Percentiles rank a stretch among this genome's conserved stretches.
Evolutionary conservation across 2,888 invertebrate species (phyloP).

Genomic region (Ptilodon capucinus): DNA sequence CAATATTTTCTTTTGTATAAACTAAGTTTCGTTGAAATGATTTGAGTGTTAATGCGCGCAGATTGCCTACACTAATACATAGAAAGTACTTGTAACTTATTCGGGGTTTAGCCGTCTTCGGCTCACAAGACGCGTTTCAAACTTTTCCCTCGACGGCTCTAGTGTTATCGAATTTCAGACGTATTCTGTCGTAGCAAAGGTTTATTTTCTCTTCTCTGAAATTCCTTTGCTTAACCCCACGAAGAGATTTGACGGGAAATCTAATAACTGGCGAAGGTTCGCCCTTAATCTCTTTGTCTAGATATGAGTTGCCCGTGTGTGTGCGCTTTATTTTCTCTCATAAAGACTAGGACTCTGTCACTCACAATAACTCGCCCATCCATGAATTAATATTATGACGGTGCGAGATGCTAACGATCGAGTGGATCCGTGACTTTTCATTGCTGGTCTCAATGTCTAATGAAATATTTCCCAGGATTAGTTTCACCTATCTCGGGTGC

Average conservation of each 20-base stretch:
- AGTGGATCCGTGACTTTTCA: no score
- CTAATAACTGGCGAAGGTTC: constrained; percentile 53
- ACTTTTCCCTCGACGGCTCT: constrained; percentile 27
- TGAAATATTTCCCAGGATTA: constrained; percentile 39
- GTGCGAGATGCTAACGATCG: no score
- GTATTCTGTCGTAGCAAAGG: constrained; percentile 38
- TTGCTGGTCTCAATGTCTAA: constrained; percentile 39
- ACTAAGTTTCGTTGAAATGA: background rate
- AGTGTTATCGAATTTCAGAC: constrained; percentile 34
- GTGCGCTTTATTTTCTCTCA: constrained; percentile 34
- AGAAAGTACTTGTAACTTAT: constrained; percentile 2
- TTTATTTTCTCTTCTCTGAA: constrained; percentile 29
- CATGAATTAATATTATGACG: no score
- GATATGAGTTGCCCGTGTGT: constrained; percentile 27
- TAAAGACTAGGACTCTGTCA: no score
- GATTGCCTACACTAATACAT: background rate
- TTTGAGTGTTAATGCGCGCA: background rate
- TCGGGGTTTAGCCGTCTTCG: constrained; percentile 15
- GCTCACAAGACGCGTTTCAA: constrained; percentile 26
- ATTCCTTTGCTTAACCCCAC: constrained; percentile 45
- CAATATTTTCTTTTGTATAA: background rate
- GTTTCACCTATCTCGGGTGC: constrained; percentile 30
- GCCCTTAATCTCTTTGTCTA: constrained; percentile 46
- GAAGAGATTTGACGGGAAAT: constrained; percentile 52
- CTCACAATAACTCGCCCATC: no score